Percentiles rank a stretch among this genome's conserved stretches.
These are phyloP conservation scores for Melieria crassipennis DNA, from an alignment of 2,888 invertebrate species.

Conservation along the genomic window DNA sequence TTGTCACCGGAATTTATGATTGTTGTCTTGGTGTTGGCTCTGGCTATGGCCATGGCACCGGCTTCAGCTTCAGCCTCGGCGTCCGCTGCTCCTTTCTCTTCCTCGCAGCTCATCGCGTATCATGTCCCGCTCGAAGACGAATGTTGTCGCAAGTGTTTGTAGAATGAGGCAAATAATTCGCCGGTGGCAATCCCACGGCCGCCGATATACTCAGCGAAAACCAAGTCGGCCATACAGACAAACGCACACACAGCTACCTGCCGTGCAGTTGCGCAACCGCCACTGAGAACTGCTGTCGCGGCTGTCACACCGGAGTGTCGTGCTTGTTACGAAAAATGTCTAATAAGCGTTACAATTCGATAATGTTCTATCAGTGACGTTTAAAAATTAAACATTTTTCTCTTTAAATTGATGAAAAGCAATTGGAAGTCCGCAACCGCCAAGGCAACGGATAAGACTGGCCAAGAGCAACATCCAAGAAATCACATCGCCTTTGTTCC, in stretches of 20 bases:
- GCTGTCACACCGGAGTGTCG: conserved; percentile 12
- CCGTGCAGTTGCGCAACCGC: too few species aligned
- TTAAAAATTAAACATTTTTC: conserved; percentile 1
- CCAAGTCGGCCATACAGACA: neutral
- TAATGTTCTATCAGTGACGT: conserved; percentile 44
- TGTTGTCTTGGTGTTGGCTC: neutral
- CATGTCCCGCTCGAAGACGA: neutral
- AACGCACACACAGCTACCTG: too few species aligned
- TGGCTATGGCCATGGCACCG: neutral
- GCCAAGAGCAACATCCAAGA: too few species aligned
- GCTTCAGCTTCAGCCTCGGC: too few species aligned
- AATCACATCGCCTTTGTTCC: too few species aligned
- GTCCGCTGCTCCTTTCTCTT: too few species aligned
- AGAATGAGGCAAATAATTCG: neutral
- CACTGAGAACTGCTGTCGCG: conserved; percentile 8
- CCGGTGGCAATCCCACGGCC: conserved; percentile 6
- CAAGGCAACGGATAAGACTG: too few species aligned
- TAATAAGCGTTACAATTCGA: conserved; percentile 44
- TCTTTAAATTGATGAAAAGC: too few species aligned
- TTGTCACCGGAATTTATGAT: conserved; percentile 47
- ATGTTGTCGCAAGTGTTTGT: conserved; percentile 5
- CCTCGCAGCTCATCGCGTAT: too few species aligned
- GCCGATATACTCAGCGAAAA: neutral
- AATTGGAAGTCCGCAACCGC: too few species aligned
- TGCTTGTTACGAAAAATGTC: conserved; percentile 39